Base-by-base conservation (phyloP, 2,113 vertebrate genomes). In the Ictidomys tridecemlineatus region DNA sequence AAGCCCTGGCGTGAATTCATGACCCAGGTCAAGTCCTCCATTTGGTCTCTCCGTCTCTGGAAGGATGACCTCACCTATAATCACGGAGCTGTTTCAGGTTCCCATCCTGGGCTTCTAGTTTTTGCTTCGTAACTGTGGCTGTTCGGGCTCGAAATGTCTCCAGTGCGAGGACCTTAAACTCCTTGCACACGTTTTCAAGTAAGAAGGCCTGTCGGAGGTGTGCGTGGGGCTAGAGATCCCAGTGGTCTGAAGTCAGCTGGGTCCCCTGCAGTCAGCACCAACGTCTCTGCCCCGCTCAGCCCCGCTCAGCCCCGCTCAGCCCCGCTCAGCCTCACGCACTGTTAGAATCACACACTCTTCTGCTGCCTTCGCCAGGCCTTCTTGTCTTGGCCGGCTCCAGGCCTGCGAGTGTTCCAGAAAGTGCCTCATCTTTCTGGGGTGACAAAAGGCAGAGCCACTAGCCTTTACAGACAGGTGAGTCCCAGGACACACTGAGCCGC, bases 401-500 rank as follows among this genome's bases (percentile, higher is more conserved):
- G 61, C 72, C 45, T 8, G 5, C 0, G 80, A 85, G 42, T 51
- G 26, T 89, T 78, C 74, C 70, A 82, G 86, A 87, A 86, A 76
- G 67, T 14, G 0, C 89, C 9, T 1, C 70, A 20, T 63, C 69
- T 89, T 45, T 70, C 84, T 73, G 37, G 10, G 8, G 34, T 32
- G 42, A 94, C 84, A 53, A 82, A 61, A 82, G 86, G 79, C 56
- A n/a, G 13, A 80, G 77, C 32, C 45, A 5, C 20, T 63, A 6
- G 42, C 10, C 65, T 58, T 72, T 5, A 11, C 3, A 65, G 80
- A 73, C 56, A 13, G 18, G 4, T 1, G 17, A 6, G 70, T 79
- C 42, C 70, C 3, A 0, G 0, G 1, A 30, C 1, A 2, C 4
- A 0, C 34, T 4, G 61, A 8, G 8, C 48, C 9, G 6, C 61